Percentiles rank a stretch among this genome's conserved stretches.
Conservation (phyloP, 2,113 vertebrate species). For the Anas platyrhynchos region DNA sequence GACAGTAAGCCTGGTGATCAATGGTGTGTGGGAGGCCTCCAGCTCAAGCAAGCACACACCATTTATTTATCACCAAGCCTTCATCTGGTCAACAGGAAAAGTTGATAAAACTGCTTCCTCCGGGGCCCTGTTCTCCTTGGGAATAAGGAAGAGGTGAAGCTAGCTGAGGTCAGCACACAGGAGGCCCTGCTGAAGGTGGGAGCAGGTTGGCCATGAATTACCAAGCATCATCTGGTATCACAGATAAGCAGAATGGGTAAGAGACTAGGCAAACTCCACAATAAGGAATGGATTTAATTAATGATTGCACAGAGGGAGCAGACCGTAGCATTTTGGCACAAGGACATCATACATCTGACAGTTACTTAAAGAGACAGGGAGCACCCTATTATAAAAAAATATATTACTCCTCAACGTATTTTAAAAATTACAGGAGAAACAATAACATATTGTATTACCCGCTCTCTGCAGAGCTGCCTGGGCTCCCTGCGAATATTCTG, state of each 20-base stretch:
- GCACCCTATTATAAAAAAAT: constrained; percentile 61
- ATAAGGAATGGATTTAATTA: constrained; percentile 70
- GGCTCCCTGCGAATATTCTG: constrained; percentile 36
- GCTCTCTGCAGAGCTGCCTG: constrained; percentile 30
- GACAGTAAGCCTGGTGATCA: not conserved
- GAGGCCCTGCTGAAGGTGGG: constrained; percentile 38
- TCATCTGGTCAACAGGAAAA: constrained; percentile 53
- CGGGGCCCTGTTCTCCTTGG: not conserved
- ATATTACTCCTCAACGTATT: constrained; percentile 42
- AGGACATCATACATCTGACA: constrained; percentile 57
- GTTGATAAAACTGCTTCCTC: constrained; percentile 57
- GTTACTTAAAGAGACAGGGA: constrained; percentile 66
- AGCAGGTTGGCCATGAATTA: constrained; percentile 62
- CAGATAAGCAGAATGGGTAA: constrained; percentile 58
- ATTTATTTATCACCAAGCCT: constrained; percentile 37
- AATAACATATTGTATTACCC: constrained; percentile 56
- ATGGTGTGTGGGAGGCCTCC: not conserved
- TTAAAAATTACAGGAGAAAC: constrained; percentile 49
- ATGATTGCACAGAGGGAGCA: constrained; percentile 61
- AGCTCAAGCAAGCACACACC: constrained; percentile 1
- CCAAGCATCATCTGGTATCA: constrained; percentile 60
- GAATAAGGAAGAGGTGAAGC: constrained; percentile 54
- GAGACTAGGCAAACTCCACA: constrained; percentile 53
- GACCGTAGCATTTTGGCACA: constrained; percentile 39
- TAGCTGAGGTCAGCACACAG: constrained; percentile 55